Base-by-base conservation (phyloP, 2,888 invertebrate genomes). In the Drosophila neutralis region DNA sequence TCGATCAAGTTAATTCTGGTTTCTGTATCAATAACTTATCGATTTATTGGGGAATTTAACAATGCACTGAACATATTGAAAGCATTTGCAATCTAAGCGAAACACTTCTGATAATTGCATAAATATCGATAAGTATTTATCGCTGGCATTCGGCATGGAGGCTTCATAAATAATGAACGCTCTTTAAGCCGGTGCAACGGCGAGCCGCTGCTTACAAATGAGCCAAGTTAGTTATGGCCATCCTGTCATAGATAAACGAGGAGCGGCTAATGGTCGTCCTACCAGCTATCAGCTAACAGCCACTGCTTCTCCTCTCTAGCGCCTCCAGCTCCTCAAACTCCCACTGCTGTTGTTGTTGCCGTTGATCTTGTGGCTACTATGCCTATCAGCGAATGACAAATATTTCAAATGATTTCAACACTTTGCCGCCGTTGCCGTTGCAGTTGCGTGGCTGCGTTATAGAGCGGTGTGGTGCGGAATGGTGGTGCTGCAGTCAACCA, bases 381-480 rank as follows among this genome's bases (percentile, higher is more conserved):
- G 70, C 35, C 83, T 87, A 89, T 89, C 90, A 66, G 70, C 68
- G 61, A 89, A 87, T 90, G 90, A 90, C 87, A 87, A 90, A 90
- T 89, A 89, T 90, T 89, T 90, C 89, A 90, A 90, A 87, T 89
- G 90, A 89, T 82, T 90, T 87, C 87, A 87, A 87, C 90, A 90
- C 87, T 87, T 90, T 90, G 87, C 84, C 82, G 82, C 73, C 75
- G 69, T 62, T 35, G 56, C 45, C 36, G 18, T 36, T 36, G 61
- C 57, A 42, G 45, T 45, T 31, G 35, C 42, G 10, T 7, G 35
- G 21, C 36, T 15, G 51, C 45, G 21, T 21, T 45, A 7, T 8
- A 15, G 21, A 21, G 21, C 45, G 45, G 45, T 40, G 35, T 36
- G n/a, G 21, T 29, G 51, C 51, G 11, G 33, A 21, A 45, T 24